Conservation (phyloP, 2,113 vertebrate genomes). For the Cynopterus brachyotis region DNA sequence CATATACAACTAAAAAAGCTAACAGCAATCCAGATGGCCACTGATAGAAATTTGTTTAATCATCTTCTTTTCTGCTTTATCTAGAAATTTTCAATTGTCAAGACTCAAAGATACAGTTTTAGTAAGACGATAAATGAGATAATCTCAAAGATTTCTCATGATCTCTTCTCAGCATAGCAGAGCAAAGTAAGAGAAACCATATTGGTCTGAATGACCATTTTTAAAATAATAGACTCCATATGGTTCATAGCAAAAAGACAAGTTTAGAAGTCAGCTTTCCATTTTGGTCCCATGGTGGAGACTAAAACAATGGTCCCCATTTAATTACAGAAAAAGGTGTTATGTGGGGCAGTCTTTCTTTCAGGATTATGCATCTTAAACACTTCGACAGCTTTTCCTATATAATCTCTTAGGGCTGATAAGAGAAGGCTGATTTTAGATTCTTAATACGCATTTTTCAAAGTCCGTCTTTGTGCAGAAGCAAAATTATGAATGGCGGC, state of each 20-base stretch:
- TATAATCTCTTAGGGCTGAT: slow-evolving; percentile 8
- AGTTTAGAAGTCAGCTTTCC: neutral
- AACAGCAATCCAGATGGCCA: neutral
- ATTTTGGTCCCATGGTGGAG: neutral
- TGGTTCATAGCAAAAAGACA: neutral
- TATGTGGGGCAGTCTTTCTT: neutral
- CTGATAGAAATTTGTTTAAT: neutral
- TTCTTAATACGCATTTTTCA: slow-evolving; percentile 56
- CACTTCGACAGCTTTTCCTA: slow-evolving; percentile 5
- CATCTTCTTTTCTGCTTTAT: neutral
- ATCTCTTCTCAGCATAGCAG: slow-evolving; percentile 23
- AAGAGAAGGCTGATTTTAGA: slow-evolving; percentile 44
- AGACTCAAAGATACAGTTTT: neutral
- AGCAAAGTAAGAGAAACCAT: neutral
- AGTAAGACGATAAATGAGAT: neutral
- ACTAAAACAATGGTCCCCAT: neutral
- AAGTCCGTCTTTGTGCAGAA: slow-evolving; percentile 44
- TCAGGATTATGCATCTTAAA: neutral
- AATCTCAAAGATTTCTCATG: slow-evolving; percentile 46
- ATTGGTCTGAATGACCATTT: neutral
- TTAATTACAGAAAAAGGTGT: neutral
- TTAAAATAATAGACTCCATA: neutral
- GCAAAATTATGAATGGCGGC: slow-evolving; percentile 75
- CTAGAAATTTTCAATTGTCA: neutral
- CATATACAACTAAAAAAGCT: neutral